Base-by-base conservation (phyloP, 2,888 invertebrate genomes). In the Acronicta aceris region DNA sequence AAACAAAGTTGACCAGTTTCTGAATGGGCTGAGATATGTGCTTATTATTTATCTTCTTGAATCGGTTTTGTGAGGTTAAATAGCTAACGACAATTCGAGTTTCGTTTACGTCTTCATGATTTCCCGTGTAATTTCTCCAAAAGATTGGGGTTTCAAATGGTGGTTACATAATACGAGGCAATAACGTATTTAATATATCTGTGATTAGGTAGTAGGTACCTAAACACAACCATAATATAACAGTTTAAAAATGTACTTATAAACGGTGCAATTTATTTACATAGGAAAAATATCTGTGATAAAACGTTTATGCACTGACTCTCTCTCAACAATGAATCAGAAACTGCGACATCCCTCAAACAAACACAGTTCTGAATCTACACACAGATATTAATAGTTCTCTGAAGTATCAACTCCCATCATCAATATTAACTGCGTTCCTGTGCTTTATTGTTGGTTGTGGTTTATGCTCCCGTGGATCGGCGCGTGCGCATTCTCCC, bases 391-490 rank as follows among this genome's bases (percentile, higher is more conserved):
- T 17, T 27, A 54, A 49, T 46, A 43, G 65, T 10, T 13, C 36
- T 30, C 12, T 42, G 55, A 56, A 47, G 50, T 42, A 69, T 65
- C 40, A 64, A 60, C 42, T 49, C 52, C 9, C 43, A 59, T 71
- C 51, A 54, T 72, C 57, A 64, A 57, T 55, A 70, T 68, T 69
- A 58, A 73, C 65, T 66, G 70, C 62, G 73, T 75, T 68, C 69
- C 71, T 72, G 74, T 78, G 56, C 59, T 62, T 82, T 84, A 85
- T 81, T 82, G 78, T 79, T 81, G 93, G 78, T 79, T 81, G 93
- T 93, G 93, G 89, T 92, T 90, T 93, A 94, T 93, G 93, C 79
- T 89, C 78, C 87, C 88, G 77, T 89, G 86, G 72, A 66, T 59
- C 65, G 59, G 58, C 72, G 76, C 76, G 71, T 67, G 85, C 84